Percentiles rank a stretch among this genome's conserved stretches.
Conservation (phyloP, 2,113 vertebrate genomes). For the Brienomyrus longianalis region DNA sequence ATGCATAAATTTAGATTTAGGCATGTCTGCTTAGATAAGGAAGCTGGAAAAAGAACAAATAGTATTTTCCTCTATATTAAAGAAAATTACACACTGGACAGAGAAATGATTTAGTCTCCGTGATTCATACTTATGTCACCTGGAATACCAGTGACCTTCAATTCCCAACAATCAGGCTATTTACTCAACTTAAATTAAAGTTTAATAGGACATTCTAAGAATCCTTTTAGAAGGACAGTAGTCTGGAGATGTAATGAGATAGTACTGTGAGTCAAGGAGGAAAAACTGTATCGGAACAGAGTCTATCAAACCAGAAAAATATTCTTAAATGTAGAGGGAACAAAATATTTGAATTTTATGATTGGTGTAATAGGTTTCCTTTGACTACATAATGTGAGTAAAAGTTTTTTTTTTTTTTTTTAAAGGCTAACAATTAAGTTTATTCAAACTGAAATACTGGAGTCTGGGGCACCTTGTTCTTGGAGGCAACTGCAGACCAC, state of each 20-base stretch:
- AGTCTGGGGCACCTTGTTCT: not conserved
- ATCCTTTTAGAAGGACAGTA: slow-evolving; percentile 36
- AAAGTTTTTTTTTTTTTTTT: not conserved
- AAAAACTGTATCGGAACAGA: not conserved
- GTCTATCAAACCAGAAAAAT: not conserved
- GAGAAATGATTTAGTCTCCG: slow-evolving; percentile 17
- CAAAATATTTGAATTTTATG: slow-evolving; percentile 5
- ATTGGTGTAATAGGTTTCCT: slow-evolving; percentile 23
- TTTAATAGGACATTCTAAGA: slow-evolving; percentile 36
- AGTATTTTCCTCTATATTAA: slow-evolving; percentile 18
- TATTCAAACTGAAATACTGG: not conserved
- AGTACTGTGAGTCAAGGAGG: slow-evolving; percentile 37
- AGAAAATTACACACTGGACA: slow-evolving; percentile 30
- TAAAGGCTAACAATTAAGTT: slow-evolving; percentile 12
- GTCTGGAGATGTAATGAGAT: slow-evolving; percentile 31
- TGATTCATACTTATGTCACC: slow-evolving; percentile 42
- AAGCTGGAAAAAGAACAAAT: slow-evolving; percentile 24
- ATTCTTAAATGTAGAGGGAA: slow-evolving; percentile 1
- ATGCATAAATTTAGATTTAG: slow-evolving; percentile 24
- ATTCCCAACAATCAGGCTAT: slow-evolving; percentile 38
- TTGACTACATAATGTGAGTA: not conserved
- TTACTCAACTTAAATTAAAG: slow-evolving; percentile 38
- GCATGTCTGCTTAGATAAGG: slow-evolving; percentile 25
- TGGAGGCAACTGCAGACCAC: not conserved
- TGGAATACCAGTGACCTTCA: slow-evolving; percentile 40